Evolutionary conservation across 1,140 invertebrate species (phyloP).

Genomic region (Thaumetopoea pityocampa): DNA sequence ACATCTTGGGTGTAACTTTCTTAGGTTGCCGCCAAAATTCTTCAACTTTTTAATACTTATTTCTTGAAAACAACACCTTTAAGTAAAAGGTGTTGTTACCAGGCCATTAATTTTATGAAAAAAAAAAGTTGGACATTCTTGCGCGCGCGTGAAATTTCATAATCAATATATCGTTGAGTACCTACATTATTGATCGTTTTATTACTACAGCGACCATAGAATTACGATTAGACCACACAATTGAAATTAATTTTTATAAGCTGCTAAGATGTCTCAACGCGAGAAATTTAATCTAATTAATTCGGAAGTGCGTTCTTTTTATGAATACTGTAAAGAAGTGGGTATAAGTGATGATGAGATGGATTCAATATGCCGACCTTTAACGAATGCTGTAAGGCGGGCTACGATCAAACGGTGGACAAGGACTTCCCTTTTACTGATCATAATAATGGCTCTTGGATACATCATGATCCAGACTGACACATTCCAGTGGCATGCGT

Average conservation of each 20-base stretch:
- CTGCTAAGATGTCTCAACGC: constrained; percentile 61
- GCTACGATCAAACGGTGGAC: constrained; percentile 77
- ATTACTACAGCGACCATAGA: too few relatives aligned
- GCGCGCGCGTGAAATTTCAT: constrained; percentile 68
- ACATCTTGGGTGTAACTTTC: too few relatives aligned
- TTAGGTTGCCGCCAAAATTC: too few relatives aligned
- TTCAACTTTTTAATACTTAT: too few relatives aligned
- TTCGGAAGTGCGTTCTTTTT: constrained; percentile 77
- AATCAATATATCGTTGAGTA: constrained; percentile 43
- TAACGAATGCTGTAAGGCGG: constrained; percentile 78
- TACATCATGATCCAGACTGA: constrained; percentile 71
- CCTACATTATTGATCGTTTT: constrained; percentile 70
- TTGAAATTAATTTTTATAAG: constrained; percentile 60
- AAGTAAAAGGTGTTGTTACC: too few relatives aligned
- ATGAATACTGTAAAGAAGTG: constrained; percentile 81
- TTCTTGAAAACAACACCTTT: too few relatives aligned
- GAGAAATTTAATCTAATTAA: constrained; percentile 75
- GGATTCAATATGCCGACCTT: constrained; percentile 80
- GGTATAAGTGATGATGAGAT: constrained; percentile 82
- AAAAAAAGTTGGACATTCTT: constrained; percentile 8
- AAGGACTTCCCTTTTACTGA: constrained; percentile 45
- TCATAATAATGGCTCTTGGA: constrained; percentile 56
- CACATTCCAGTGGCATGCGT: constrained; percentile 77
- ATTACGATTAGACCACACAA: constrained; percentile 39
- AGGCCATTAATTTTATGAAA: too few relatives aligned